A percentile compares a stretch with the other conserved stretches of the same genome.
Evolutionary conservation across 23 tunicate genomes (phyloP).

Genomic region (Styela plicata): DNA sequence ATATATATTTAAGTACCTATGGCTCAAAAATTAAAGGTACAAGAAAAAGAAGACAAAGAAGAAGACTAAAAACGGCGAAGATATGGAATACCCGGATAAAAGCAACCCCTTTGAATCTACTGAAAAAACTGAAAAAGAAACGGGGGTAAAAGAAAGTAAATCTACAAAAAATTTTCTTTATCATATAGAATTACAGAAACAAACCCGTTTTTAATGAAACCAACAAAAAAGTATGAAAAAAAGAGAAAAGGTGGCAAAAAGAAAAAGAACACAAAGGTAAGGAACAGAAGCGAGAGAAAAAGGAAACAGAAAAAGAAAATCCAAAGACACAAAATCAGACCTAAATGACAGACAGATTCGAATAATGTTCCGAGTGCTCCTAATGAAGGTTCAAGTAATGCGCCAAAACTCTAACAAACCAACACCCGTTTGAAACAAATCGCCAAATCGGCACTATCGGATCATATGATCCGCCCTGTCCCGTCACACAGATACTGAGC

Average conservation of each 20-base stretch:
- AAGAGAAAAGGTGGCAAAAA: not conserved
- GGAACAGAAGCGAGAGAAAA: slow-evolving; percentile 18
- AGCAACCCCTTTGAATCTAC: not conserved
- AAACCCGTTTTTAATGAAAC: not conserved
- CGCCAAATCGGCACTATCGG: not conserved
- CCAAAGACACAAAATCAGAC: not conserved
- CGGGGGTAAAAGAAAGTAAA: too few species aligned
- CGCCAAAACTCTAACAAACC: not conserved
- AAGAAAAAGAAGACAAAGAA: not conserved
- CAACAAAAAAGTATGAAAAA: slow-evolving; percentile 13
- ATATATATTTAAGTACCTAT: too few species aligned
- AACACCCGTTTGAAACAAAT: not conserved
- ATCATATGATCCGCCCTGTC: not conserved
- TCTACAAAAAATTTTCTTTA: too few species aligned
- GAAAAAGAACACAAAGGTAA: not conserved
- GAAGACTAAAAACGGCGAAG: not conserved
- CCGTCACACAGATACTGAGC: not conserved
- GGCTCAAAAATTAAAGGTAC: not conserved
- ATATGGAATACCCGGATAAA: not conserved
- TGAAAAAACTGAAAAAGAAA: not conserved
- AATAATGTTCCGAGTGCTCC: not conserved
- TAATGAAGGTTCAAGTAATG: not conserved
- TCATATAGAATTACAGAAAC: too few species aligned
- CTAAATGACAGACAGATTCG: not conserved
- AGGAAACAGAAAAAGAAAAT: slow-evolving; percentile 9